These are phyloP conservation scores for Lumbricus terrestris DNA, from an alignment of 2,888 invertebrate species.

Conservation along the genomic window DNA sequence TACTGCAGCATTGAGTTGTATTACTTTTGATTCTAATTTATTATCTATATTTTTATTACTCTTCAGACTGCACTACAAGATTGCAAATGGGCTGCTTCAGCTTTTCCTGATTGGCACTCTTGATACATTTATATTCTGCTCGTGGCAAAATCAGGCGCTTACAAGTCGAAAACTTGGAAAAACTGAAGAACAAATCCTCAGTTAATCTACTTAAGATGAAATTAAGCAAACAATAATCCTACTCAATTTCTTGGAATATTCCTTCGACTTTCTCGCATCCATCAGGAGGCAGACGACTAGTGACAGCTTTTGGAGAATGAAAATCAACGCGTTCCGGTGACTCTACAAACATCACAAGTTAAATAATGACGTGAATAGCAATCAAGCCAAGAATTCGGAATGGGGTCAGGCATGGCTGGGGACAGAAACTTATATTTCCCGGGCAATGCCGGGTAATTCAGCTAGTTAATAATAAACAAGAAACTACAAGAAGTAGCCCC, in stretches of 20 bases:
- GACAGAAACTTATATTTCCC: too few relatives aligned
- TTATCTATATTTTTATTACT: too few relatives aligned
- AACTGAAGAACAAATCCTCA: not conserved
- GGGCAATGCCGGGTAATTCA: too few relatives aligned
- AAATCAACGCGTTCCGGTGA: not conserved
- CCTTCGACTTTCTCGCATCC: conserved; percentile 12
- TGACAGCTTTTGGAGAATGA: conserved; percentile 9
- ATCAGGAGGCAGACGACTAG: conserved; percentile 7
- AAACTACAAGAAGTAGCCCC: too few relatives aligned
- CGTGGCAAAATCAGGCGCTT: not conserved
- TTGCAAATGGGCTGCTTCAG: not conserved
- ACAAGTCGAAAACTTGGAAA: not conserved
- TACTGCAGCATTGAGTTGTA: too few relatives aligned
- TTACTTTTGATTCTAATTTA: too few relatives aligned
- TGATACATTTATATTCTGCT: not conserved
- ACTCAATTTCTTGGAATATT: not conserved
- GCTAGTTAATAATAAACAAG: too few relatives aligned
- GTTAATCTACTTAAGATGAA: not conserved
- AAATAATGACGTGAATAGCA: not conserved
- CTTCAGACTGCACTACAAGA: not conserved
- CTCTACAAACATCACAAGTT: not conserved
- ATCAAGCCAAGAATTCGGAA: not conserved
- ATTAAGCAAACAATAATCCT: not conserved
- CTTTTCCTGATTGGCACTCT: not conserved
- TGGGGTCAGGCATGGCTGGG: too few relatives aligned